These are phyloP conservation scores for Gobius niger DNA, from an alignment of 2,113 vertebrate species.

Conservation along the genomic window DNA sequence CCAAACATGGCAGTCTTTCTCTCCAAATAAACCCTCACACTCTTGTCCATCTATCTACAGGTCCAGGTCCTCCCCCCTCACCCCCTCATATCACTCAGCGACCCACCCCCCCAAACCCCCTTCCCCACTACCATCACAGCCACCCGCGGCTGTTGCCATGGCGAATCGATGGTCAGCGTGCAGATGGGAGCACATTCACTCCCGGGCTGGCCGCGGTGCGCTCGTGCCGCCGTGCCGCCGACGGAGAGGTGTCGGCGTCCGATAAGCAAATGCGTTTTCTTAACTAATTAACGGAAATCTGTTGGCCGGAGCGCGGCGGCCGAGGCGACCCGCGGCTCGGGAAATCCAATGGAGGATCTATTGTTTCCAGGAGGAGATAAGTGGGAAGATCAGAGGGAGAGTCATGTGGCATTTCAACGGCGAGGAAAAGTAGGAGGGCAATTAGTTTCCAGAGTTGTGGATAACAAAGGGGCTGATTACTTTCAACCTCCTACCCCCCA, in stretches of 20 bases:
- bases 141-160: conserved; percentile 65
- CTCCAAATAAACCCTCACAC: too few relatives aligned
- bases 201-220: too few relatives aligned
- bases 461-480: too few relatives aligned
- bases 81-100: background rate
- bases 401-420: too few relatives aligned
- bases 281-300: conserved; percentile 67
- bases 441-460: background rate
- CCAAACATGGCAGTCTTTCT: background rate
- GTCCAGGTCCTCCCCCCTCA: background rate
- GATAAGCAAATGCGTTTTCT: conserved; percentile 68
- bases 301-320: conserved; percentile 21
- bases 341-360: background rate
- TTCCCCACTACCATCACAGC: conserved; percentile 26
- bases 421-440: background rate
- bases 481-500: too few relatives aligned
- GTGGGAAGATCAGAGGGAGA: background rate
- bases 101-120: conserved; percentile 1
- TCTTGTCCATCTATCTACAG: background rate
- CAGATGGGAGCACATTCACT: conserved; percentile 63
- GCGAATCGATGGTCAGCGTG: conserved; percentile 68
- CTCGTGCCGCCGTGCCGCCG: conserved; percentile 36
- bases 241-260: conserved; percentile 51
- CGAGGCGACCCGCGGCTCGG: conserved; percentile 32
- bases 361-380: conserved; percentile 5